Evolutionary conservation across 2,113 vertebrate genomes (phyloP).

Genomic region (Spea multiplicata): DNA sequence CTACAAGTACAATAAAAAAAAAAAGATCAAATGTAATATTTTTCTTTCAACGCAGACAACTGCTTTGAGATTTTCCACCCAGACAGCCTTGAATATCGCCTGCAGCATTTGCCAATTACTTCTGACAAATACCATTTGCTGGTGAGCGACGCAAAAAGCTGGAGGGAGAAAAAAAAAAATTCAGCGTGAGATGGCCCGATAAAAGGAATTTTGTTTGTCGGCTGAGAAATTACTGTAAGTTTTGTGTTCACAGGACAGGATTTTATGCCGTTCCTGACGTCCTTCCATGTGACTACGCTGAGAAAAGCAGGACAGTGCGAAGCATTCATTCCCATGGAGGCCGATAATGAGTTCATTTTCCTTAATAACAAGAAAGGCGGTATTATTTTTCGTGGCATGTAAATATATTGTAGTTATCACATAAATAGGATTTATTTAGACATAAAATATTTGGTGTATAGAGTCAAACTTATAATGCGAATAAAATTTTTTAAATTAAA

Average conservation of each 20-base stretch:
- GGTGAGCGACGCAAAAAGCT: constrained; percentile 62
- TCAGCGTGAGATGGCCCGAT: constrained; percentile 58
- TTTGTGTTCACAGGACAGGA: constrained; percentile 52
- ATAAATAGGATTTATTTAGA: no score
- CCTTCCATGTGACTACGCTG: constrained; percentile 55
- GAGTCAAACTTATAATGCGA: no score
- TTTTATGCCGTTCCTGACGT: constrained; percentile 56
- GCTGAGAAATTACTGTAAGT: constrained; percentile 62
- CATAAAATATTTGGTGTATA: no score
- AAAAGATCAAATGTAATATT: constrained; percentile 71
- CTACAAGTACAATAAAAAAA: constrained; percentile 59
- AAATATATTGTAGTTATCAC: no score
- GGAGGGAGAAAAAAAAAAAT: constrained; percentile 60
- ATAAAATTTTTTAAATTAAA: no score
- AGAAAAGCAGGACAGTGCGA: constrained; percentile 58
- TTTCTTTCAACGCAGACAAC: constrained; percentile 65
- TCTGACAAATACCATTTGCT: constrained; percentile 72
- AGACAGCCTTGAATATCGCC: constrained; percentile 62
- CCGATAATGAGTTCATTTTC: constrained; percentile 2
- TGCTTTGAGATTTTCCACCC: constrained; percentile 66
- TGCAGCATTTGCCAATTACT: constrained; percentile 60
- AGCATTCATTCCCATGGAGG: constrained; percentile 50
- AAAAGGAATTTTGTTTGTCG: constrained; percentile 63
- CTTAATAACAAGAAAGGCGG: no score
- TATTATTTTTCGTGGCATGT: no score